Evolutionary conservation across 2,113 vertebrate species (phyloP).

Genomic region (Lonchura striata): DNA sequence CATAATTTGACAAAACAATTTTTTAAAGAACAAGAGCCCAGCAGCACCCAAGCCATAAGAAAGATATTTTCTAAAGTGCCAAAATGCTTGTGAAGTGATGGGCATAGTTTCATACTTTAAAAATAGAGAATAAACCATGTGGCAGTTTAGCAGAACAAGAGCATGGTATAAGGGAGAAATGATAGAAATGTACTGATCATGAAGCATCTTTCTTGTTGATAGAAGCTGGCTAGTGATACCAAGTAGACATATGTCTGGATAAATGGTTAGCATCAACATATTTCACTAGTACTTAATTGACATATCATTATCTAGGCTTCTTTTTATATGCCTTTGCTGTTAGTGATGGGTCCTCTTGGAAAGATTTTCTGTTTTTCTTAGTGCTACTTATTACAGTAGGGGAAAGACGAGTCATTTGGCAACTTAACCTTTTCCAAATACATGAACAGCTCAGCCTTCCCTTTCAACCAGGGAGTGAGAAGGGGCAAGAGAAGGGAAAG

Average conservation of each 20-base stretch:
- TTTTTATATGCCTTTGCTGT: neutral
- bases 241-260: neutral
- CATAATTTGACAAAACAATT: neutral
- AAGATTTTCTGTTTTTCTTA: neutral
- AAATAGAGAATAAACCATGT: neutral
- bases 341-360: neutral
- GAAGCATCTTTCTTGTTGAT: neutral
- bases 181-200: neutral
- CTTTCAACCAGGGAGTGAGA: neutral
- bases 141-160: neutral
- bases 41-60: neutral
- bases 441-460: constrained; percentile 4
- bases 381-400: neutral
- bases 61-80: neutral
- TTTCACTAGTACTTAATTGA: neutral
- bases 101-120: neutral
- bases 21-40: neutral
- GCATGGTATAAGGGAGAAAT: neutral
- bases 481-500: constrained; percentile 4
- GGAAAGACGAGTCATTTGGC: constrained; percentile 20
- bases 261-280: neutral
- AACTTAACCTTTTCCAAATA: constrained; percentile 28
- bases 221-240: neutral
- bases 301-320: neutral
- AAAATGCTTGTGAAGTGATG: neutral